Percentiles rank a stretch among this genome's conserved stretches.
phyloP scores from a whole-genome alignment of 2,113 vertebrate species.

The Axis porcinus region DNA sequence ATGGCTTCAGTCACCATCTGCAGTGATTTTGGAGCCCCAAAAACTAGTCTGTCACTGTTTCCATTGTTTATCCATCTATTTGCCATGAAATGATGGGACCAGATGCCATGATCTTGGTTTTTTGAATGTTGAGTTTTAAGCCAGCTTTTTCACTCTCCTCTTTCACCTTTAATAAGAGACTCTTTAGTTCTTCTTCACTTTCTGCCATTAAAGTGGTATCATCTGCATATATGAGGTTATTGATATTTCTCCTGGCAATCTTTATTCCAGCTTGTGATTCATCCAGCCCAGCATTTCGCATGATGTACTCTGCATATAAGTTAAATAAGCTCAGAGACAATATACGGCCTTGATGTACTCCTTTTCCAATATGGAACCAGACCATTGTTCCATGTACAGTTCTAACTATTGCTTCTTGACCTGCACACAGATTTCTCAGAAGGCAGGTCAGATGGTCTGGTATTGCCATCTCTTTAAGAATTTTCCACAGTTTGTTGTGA shows the following conservation, averaged over 20 bases:
- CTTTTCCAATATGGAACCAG: not conserved
- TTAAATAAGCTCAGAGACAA: not conserved
- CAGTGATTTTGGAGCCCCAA: not conserved
- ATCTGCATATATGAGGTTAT: not conserved
- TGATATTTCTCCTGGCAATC: no score
- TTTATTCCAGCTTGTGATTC: no score
- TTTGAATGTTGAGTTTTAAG: not conserved
- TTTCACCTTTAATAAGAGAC: not conserved
- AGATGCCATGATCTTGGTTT: not conserved
- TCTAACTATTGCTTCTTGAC: not conserved
- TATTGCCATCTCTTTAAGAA: not conserved
- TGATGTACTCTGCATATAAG: not conserved
- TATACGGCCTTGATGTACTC: not conserved
- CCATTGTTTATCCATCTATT: not conserved
- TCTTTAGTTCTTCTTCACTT: not conserved
- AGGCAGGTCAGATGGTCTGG: not conserved
- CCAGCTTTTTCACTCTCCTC: not conserved
- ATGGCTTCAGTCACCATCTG: not conserved
- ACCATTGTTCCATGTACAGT: not conserved
- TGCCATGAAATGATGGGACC: not conserved
- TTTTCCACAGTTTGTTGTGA: not conserved
- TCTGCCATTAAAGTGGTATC: not conserved
- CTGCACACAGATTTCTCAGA: not conserved
- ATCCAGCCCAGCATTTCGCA: no score
- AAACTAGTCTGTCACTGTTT: not conserved